Evolutionary conservation across 2,113 vertebrate genomes (phyloP), one percentile per base, ranked within the genome.

Genomic region (Vimba vimba): DNA sequence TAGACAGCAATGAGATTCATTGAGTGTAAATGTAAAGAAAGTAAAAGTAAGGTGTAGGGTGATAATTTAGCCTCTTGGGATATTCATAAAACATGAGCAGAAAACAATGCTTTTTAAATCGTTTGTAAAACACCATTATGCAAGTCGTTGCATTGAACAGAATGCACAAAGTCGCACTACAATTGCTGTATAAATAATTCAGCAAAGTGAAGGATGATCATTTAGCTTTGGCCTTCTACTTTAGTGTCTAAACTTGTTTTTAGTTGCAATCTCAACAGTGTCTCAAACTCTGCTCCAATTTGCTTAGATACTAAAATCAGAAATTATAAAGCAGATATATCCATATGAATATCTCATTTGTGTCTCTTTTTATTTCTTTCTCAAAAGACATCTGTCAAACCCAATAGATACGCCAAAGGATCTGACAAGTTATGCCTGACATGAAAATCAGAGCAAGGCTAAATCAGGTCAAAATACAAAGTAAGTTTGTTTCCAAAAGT

Each of bases 401-500:
- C 13, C 11, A 47, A 47, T 47, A 75, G n/a, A 27, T 75, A 27
- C 47, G 71, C 12, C 39, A 47, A 75, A 43, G 21, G 36, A 21
- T 71, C 36, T 71, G 36, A n/a, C 21, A n/a, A 75, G 71, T 75
- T 47, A 74, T 25, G 39, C 71, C 9, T 25, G 47, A 47, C 6
- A 25, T 47, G 43, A 47, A 75, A 75, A 47, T 12, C 43, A 75
- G 71, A 75, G n/a, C 43, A 47, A 75, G 36, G 74, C 27, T 33
- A 36, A 79, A 57, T 57, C 30, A 79, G 76, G 76, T 60, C 10
- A n/a, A 60, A 59, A 79, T 23, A 36, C 30, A 79, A 39, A 59
- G 55, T 89, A 90, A 87, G 93, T 92, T 91, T 94, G 92, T 47
- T n/a, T 47, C 5, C n/a, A 75, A 75, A 23, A 75, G 71, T 47